Percentiles rank a stretch among this genome's conserved stretches.
These are phyloP conservation scores for Taxidea taxus DNA, from an alignment of 2,113 vertebrate species.

Conservation along the genomic window DNA sequence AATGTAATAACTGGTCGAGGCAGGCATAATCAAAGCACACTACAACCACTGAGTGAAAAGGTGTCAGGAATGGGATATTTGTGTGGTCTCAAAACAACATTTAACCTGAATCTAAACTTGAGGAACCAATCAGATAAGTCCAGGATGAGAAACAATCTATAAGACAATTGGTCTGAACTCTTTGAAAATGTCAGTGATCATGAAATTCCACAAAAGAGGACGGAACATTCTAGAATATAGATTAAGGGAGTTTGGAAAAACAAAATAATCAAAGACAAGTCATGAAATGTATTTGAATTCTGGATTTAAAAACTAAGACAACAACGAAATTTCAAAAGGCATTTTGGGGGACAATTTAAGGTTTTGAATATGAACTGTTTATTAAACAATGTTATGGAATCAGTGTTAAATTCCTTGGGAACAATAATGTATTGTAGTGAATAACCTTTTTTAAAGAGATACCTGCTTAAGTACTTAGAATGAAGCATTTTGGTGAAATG, in stretches of 20 bases:
- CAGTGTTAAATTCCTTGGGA: not conserved
- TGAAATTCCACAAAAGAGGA: not conserved
- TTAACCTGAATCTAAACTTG: not conserved
- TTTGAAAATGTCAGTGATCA: not conserved
- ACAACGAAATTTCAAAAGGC: not conserved
- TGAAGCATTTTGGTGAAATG: not conserved
- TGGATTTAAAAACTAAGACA: not conserved
- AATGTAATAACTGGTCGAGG: rapidly evolving
- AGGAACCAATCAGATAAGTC: not conserved
- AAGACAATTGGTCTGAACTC: not conserved
- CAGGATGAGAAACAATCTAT: not conserved
- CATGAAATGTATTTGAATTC: not conserved
- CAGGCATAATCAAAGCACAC: rapidly evolving
- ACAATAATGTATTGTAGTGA: not conserved
- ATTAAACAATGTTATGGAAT: not conserved
- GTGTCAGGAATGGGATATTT: not conserved
- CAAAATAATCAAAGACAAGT: not conserved
- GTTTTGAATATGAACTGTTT: not conserved
- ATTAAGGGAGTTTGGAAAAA: not conserved
- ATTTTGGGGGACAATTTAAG: not conserved
- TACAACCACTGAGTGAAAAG: not conserved
- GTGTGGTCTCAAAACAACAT: not conserved
- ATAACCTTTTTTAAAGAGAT: not conserved
- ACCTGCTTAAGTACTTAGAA: not conserved
- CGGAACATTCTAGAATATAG: not conserved